These are phyloP conservation scores for Canis aureus DNA, from an alignment of 2,113 vertebrate genomes.

Conservation along the genomic window DNA sequence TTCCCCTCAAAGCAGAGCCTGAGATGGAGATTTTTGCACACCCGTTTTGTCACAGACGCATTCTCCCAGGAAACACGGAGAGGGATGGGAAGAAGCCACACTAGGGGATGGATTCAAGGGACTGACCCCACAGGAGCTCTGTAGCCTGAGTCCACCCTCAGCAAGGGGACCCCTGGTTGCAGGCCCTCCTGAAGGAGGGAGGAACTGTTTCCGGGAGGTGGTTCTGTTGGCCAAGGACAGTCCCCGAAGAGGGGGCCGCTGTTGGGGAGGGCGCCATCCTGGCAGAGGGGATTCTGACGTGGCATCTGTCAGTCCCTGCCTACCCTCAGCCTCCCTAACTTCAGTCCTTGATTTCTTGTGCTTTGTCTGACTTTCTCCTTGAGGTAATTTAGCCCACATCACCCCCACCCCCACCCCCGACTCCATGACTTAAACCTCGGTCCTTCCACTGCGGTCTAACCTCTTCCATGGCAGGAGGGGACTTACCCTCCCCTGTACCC, in stretches of 20 bases:
- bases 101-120: background rate
- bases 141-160: background rate
- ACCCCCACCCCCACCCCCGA: background rate
- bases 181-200: rapidly evolving
- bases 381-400: background rate
- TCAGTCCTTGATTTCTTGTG: rapidly evolving
- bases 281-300: background rate
- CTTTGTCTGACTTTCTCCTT: background rate
- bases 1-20: background rate
- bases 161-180: background rate
- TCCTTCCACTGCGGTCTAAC: background rate
- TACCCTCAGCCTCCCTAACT: background rate
- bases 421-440: rapidly evolving
- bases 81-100: background rate
- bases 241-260: background rate
- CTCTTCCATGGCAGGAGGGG: background rate
- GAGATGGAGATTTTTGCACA: rapidly evolving
- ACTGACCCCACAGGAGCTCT: background rate
- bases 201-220: background rate
- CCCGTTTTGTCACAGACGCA: rapidly evolving
- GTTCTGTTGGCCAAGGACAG: too few relatives aligned
- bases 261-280: background rate
- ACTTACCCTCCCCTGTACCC: background rate
- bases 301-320: background rate
- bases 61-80: background rate